Conservation (phyloP, 2,113 vertebrate genomes). For the Laticauda colubrina region DNA sequence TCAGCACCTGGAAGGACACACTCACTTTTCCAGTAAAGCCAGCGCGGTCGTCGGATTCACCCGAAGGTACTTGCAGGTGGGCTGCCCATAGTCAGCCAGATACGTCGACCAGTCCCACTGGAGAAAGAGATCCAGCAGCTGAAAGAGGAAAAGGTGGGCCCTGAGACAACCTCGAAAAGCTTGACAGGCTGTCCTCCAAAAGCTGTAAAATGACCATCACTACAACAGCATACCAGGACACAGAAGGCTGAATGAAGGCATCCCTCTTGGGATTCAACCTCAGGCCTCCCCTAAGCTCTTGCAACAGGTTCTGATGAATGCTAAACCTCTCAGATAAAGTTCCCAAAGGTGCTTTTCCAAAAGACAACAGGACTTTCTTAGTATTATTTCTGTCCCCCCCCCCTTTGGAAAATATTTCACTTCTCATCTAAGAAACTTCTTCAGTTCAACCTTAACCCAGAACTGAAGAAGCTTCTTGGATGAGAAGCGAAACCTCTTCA, state of each 20-base stretch:
- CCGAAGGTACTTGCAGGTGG: slow-evolving; percentile 90
- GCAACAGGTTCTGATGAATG: rapidly evolving
- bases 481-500: too few species aligned
- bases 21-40: slow-evolving; percentile 92
- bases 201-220: not conserved
- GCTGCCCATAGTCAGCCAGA: slow-evolving; percentile 90
- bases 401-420: too few species aligned
- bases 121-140: slow-evolving; percentile 95
- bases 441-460: too few species aligned
- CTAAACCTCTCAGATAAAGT: not conserved
- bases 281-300: not conserved
- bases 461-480: too few species aligned
- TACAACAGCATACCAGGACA: rapidly evolving
- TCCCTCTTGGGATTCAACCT: not conserved
- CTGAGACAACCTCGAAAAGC: rapidly evolving
- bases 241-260: not conserved
- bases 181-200: not conserved
- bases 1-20: not conserved
- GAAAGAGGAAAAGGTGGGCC: slow-evolving; percentile 24
- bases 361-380: not conserved
- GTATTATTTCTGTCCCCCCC: not conserved
- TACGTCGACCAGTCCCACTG: slow-evolving; percentile 98
- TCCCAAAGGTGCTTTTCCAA: not conserved
- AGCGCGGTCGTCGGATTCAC: slow-evolving; percentile 91
- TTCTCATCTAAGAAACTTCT: too few species aligned